Evolutionary conservation across 2,113 vertebrate genomes (phyloP), one percentile per base, ranked within the genome.

Genomic region (Boleophthalmus pectinirostris): DNA sequence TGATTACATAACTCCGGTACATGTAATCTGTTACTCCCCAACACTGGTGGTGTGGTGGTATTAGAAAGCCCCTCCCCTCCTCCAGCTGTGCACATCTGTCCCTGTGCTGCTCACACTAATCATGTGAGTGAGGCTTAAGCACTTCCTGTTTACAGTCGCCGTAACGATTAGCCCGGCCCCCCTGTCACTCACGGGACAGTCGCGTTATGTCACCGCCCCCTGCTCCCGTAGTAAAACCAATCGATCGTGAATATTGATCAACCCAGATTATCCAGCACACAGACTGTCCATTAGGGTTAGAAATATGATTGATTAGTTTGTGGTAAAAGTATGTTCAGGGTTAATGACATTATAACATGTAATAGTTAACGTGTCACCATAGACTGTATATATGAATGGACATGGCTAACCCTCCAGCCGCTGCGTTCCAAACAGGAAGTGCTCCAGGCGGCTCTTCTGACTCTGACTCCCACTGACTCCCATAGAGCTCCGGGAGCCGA

Each of bases 131-230:
- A 5, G 24, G 69, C 66, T 78, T 46, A 66, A 45, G 49, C 10
- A 10, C 56, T 75, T 77, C 33, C 64, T 58, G 72, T 45, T 88
- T 86, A 86, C 82, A 80, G 73, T 82, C 63, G 79, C 49, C 75
- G 46, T 8, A 25, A 53, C 46, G 79, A 86, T 86, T 67, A 67
- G 57, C 68, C 73, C 49, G 54, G 54, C 77, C 83, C 85, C 83
- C 78, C 81, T 82, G 73, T 56, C 75, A 64, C 12, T 56, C 6
- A 3, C 7, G 8, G 8, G 38, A 43, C 38, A 7, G 57, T 45
- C 63, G 2, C 15, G 58, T 78, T 78, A 76, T 14, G 23, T 82
- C 63, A 76, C 8, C 2, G 60, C 80, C 11, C 57, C 77, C 69
- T 75, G 53, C 49, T 53, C 1, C 8, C 64, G 73, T 68, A 74